These are phyloP conservation scores for Andrena praecox DNA, from an alignment of 2,888 invertebrate genomes.

Conservation along the genomic window DNA sequence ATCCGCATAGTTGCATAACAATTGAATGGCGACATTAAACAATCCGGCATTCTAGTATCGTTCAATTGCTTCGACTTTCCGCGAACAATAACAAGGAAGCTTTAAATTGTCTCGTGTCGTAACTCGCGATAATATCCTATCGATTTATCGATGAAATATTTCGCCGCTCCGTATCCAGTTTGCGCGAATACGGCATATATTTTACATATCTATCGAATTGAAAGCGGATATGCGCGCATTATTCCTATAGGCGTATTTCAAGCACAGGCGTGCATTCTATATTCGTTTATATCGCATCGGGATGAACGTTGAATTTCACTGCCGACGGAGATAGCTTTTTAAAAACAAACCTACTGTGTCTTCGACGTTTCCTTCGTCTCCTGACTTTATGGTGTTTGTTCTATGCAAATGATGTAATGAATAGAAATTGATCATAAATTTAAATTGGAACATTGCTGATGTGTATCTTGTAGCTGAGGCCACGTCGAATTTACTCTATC, in stretches of 20 bases:
- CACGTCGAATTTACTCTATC: background rate
- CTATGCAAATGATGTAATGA: slow-evolving; percentile 45
- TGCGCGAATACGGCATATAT: slow-evolving; percentile 41
- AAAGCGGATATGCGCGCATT: slow-evolving; percentile 65
- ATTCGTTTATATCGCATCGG: slow-evolving; percentile 49
- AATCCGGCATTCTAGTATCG: background rate
- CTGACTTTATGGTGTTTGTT: slow-evolving; percentile 32
- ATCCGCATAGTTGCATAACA: no score
- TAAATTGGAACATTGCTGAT: slow-evolving; percentile 27
- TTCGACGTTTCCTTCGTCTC: background rate
- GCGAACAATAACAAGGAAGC: slow-evolving; percentile 41
- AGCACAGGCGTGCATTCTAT: slow-evolving; percentile 20
- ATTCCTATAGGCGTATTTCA: slow-evolving; percentile 37
- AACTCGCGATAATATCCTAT: slow-evolving; percentile 59
- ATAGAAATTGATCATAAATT: slow-evolving; percentile 58
- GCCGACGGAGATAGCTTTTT: slow-evolving; percentile 41
- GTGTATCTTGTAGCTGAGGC: background rate
- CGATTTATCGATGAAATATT: slow-evolving; percentile 63
- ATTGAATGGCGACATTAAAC: background rate
- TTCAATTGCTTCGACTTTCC: slow-evolving; percentile 19
- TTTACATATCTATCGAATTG: slow-evolving; percentile 69
- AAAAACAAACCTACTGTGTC: slow-evolving; percentile 35
- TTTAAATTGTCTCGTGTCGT: slow-evolving; percentile 38
- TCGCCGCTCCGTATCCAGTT: slow-evolving; percentile 55
- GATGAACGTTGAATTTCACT: slow-evolving; percentile 33